Evolutionary conservation across 2,888 invertebrate genomes (phyloP), one percentile per base, ranked within the genome.

Genomic region (Magallana nippona): DNA sequence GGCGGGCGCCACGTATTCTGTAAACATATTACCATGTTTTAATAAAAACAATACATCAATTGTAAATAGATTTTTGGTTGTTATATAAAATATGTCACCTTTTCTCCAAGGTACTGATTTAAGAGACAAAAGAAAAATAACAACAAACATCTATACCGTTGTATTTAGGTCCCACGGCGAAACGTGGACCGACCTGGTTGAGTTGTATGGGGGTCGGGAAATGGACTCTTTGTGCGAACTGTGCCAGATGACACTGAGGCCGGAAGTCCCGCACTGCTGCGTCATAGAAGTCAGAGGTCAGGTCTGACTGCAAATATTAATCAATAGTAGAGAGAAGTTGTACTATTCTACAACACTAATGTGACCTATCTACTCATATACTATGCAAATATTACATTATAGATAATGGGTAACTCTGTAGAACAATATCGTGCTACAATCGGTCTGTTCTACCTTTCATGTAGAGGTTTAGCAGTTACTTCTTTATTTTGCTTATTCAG

Each of bases 151-250:
- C 0, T 63, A 27, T 63, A 27, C 22, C 27, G 63, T 63, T 63
- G 58, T 88, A 89, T 17, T 58, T 56, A 8, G 89, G 90, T 13
- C 89, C 90, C 8, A 89, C 85, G n/a, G 78, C 83, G 58, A 79
- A 78, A 13, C 86, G 84, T 1, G 89, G 88, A 10, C 90, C 90
- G 8, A 88, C 87, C 17, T 89, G 79, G n/a, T 82, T 80, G 63
- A 86, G 82, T 22, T 86, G 83, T n/a, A 87, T 71, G 0, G 88
- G 88, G 60, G 81, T 71, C n/a, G 79, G 81, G 78, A 89, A 89
- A 55, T 87, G 85, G 2, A 85, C 78, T 8, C 57, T 32, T 32
- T 83, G 82, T 15, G 80, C 58, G 32, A 60, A 81, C 5, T 78
- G 3, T 44, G 82, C n/a, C 19, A 85, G 55, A 0, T 32, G 27